A percentile compares a stretch with the other conserved stretches of the same genome.
These are phyloP conservation scores for Zygogramma bicolorata DNA, from an alignment of 2,888 invertebrate species.

Conservation along the genomic window DNA sequence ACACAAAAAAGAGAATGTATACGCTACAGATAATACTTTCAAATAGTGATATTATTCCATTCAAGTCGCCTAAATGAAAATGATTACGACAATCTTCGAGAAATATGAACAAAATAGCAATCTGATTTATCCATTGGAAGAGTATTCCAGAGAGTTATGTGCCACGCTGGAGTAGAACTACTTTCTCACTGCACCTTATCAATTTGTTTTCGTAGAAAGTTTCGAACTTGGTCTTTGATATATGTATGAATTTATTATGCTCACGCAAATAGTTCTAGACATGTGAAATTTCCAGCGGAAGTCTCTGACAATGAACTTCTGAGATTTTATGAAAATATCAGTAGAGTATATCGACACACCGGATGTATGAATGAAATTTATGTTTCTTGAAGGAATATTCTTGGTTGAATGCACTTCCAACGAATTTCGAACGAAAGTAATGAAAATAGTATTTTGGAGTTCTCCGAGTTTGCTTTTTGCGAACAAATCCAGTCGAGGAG, in stretches of 20 bases:
- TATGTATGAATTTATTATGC: slow-evolving; percentile 30
- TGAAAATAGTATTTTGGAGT: background rate
- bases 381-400: background rate
- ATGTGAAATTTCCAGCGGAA: slow-evolving; percentile 25
- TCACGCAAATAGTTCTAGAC: slow-evolving; percentile 24
- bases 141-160: background rate
- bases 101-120: no score
- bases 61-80: no score
- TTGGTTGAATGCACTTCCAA: background rate
- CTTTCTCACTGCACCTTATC: background rate
- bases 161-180: background rate
- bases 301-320: slow-evolving; percentile 11
- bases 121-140: background rate
- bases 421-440: background rate
- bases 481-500: background rate
- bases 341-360: slow-evolving; percentile 3
- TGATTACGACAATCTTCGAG: no score
- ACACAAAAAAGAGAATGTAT: no score
- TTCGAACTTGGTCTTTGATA: slow-evolving; percentile 6
- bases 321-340: slow-evolving; percentile 21
- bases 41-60: no score
- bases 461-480: background rate
- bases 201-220: slow-evolving; percentile 17
- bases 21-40: no score
- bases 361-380: slow-evolving; percentile 11